Evolutionary conservation across 1,140 invertebrate genomes (phyloP).

Genomic region (Orius laevigatus): DNA sequence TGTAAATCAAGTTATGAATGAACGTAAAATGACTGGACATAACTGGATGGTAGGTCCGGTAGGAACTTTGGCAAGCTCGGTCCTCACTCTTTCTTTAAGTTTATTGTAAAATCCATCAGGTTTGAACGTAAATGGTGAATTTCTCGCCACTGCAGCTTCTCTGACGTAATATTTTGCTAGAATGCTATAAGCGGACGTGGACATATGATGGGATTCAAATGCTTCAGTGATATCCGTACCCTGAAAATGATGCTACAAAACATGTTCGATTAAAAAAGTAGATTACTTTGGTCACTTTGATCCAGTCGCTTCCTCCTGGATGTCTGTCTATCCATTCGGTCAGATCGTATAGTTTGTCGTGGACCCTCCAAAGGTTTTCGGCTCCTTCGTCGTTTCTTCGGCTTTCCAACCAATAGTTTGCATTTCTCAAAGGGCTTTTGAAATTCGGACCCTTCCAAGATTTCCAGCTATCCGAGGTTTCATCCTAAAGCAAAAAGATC

Average conservation of each 20-base stretch:
- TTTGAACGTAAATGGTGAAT: conserved; percentile 48
- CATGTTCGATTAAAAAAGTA: neutral
- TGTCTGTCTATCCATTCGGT: conserved; percentile 45
- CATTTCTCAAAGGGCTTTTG: neutral
- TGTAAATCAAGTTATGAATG: conserved; percentile 9
- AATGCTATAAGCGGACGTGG: conserved; percentile 30
- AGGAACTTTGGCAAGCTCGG: conserved; percentile 15
- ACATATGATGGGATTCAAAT: conserved; percentile 48
- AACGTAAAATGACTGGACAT: neutral
- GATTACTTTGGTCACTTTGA: conserved; percentile 43
- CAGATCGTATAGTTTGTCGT: conserved; percentile 59
- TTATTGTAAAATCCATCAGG: conserved; percentile 50
- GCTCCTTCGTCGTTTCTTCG: conserved; percentile 52
- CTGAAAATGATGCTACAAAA: conserved; percentile 18
- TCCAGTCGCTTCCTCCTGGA: conserved; percentile 66
- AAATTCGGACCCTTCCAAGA: conserved; percentile 1
- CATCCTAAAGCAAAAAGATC: neutral
- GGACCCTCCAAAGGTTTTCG: conserved; percentile 60
- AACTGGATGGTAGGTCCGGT: conserved; percentile 2
- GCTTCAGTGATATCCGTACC: conserved; percentile 61
- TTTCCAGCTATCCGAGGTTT: neutral
- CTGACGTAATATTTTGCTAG: conserved; percentile 43
- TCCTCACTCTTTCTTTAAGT: conserved; percentile 36
- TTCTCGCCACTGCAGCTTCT: conserved; percentile 35
- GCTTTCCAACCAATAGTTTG: conserved; percentile 37